These are phyloP conservation scores for Artibeus lituratus DNA, from an alignment of 2,797 vertebrate genomes.

Conservation along the genomic window DNA sequence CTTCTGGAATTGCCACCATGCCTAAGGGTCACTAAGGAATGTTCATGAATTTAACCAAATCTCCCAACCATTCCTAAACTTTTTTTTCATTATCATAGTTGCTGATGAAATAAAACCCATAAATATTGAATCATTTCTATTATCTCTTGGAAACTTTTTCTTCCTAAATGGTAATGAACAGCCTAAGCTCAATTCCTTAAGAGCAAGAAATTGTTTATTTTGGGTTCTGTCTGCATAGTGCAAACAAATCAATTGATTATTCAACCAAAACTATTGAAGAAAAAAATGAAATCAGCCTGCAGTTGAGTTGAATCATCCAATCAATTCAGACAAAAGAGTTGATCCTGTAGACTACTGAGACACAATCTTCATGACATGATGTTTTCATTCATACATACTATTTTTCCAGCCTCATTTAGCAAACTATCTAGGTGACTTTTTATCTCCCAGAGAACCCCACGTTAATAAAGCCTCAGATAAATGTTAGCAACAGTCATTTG, in stretches of 20 bases:
- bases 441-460: not conserved
- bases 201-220: not conserved
- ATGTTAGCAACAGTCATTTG: not conserved
- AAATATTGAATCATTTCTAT: not conserved
- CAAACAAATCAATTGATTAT: not conserved
- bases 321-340: not conserved
- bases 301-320: not conserved
- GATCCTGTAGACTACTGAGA: not conserved
- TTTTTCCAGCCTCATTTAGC: not conserved
- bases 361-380: not conserved
- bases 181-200: not conserved
- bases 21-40: not conserved
- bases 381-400: not conserved
- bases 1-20: not conserved
- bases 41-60: not conserved
- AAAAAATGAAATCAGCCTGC: not conserved
- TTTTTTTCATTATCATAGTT: not conserved
- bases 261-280: not conserved
- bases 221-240: not conserved
- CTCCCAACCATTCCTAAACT: not conserved
- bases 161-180: slow-evolving; percentile 7
- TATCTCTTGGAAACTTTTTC: not conserved
- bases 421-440: not conserved
- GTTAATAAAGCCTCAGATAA: not conserved
- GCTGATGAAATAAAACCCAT: not conserved